Evolutionary conservation across 2,888 invertebrate genomes (phyloP).

Genomic region (Crioceris asparagi): DNA sequence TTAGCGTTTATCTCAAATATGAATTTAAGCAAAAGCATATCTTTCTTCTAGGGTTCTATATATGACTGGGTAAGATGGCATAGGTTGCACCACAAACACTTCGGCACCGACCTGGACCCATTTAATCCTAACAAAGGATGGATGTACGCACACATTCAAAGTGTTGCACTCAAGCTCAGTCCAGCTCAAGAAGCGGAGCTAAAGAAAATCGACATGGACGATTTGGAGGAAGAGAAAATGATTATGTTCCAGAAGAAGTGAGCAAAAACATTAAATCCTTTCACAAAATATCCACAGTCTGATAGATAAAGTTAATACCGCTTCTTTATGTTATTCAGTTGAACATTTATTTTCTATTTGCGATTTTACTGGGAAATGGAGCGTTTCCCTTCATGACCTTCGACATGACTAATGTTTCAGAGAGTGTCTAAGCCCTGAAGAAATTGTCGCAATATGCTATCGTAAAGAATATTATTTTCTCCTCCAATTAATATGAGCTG

Average conservation of each 20-base stretch:
- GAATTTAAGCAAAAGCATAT: not conserved
- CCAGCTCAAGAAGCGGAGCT: conserved; percentile 53
- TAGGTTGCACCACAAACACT: conserved; percentile 70
- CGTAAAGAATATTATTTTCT: too few relatives aligned
- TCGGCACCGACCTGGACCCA: conserved; percentile 68
- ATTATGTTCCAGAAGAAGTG: conserved; percentile 76
- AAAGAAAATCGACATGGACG: conserved; percentile 63
- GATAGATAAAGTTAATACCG: too few relatives aligned
- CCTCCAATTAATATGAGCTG: too few relatives aligned
- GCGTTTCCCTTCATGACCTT: too few relatives aligned
- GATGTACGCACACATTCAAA: conserved; percentile 66
- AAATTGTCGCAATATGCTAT: too few relatives aligned
- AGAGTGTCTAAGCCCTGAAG: too few relatives aligned
- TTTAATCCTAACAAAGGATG: conserved; percentile 73
- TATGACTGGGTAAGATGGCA: conserved; percentile 78
- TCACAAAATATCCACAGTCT: too few relatives aligned
- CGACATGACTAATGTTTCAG: too few relatives aligned
- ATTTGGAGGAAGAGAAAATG: conserved; percentile 64
- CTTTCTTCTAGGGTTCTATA: conserved; percentile 58
- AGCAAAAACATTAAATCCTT: too few relatives aligned
- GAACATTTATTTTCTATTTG: too few relatives aligned
- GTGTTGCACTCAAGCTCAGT: conserved; percentile 55
- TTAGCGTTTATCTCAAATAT: not conserved
- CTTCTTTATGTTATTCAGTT: too few relatives aligned
- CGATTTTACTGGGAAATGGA: too few relatives aligned